Evolutionary conservation across 2,888 invertebrate genomes (phyloP), one percentile per base, ranked within the genome.

Genomic region (Xestia sexstrigata): DNA sequence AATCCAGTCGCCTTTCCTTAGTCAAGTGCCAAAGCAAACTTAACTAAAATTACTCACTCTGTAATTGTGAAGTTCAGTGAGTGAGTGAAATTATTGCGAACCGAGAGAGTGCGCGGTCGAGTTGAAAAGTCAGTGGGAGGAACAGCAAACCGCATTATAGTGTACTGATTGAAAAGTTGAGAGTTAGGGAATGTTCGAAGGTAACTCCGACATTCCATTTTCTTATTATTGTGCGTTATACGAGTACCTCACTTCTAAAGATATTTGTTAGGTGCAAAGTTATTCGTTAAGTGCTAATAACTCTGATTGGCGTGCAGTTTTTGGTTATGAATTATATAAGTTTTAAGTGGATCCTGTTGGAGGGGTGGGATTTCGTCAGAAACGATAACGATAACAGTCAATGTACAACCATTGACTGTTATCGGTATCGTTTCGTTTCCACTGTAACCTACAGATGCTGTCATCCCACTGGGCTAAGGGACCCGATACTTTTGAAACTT

Each of bases 131-230:
- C 72, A 77, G 79, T 76, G 15, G 42, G 74, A 71, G 63, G 65
- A 66, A 71, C 55, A 76, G 52, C 71, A 75, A 86, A 78, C 82
- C 80, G 60, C 79, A 72, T 86, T 86, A 85, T 74, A 78, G 75
- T 73, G 80, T 76, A 79, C 76, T 84, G 84, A 88, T 88, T 88
- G 87, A 85, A 82, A 87, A 86, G 85, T 88, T 87, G 42, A n/a
- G 66, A 76, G 68, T 74, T 70, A 15, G 6, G 49, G 63, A 75
- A 75, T 75, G 72, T 74, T 76, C 2, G 62, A 67, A 74, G 35
- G 83, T 65, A 74, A 42, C 62, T 74, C 39, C 47, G 39, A 68
- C 69, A 75, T 66, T 74, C 55, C n/a, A 81, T 73, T 76, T 86
- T 81, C 77, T 74, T 73, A 80, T 80, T 78, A 74, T 66, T 39